Evolutionary conservation across 92 coral and sea anemone genomes (phyloP).

Genomic region (Porites evermanni): DNA sequence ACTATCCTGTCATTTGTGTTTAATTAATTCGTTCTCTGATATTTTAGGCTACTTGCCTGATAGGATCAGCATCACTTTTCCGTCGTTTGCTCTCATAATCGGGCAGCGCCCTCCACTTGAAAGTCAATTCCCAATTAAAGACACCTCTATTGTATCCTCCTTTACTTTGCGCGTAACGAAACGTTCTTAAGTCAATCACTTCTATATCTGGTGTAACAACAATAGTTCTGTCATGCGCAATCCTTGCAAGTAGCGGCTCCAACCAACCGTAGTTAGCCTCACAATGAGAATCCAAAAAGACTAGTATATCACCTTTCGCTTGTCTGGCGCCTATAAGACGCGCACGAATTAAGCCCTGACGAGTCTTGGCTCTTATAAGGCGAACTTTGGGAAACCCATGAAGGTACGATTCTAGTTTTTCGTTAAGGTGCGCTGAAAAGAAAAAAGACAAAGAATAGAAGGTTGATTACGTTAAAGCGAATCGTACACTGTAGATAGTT

Average conservation of each 20-base stretch:
- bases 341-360: slow-evolving; percentile 95
- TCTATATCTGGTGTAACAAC: slow-evolving; percentile 99
- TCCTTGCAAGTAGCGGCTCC: slow-evolving; percentile 98
- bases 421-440: slow-evolving; percentile 78
- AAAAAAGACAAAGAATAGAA: neutral
- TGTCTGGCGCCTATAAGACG: slow-evolving; percentile 91
- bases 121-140: slow-evolving; percentile 98
- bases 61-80: slow-evolving; percentile 78
- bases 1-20: too few relatives aligned
- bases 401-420: slow-evolving; percentile 72
- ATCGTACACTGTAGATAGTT: too few relatives aligned
- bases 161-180: slow-evolving; percentile 75
- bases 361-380: slow-evolving; percentile 81
- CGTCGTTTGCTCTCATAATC: slow-evolving; percentile 82
- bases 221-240: slow-evolving; percentile 82
- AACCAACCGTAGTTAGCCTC: slow-evolving; percentile 97
- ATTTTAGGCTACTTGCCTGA: slow-evolving; percentile 58
- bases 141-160: slow-evolving; percentile 88
- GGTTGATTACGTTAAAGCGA: too few relatives aligned
- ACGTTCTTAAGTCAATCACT: slow-evolving; percentile 91
- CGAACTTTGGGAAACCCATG: slow-evolving; percentile 74
- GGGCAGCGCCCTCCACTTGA: slow-evolving; percentile 94
- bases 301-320: slow-evolving; percentile 88
- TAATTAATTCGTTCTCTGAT: too few relatives aligned
- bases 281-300: slow-evolving; percentile 97